A percentile compares a stretch with the other conserved stretches of the same genome.
Evolutionary conservation across 2,888 invertebrate genomes (phyloP).

Genomic region (Andrena chrysosceles): DNA sequence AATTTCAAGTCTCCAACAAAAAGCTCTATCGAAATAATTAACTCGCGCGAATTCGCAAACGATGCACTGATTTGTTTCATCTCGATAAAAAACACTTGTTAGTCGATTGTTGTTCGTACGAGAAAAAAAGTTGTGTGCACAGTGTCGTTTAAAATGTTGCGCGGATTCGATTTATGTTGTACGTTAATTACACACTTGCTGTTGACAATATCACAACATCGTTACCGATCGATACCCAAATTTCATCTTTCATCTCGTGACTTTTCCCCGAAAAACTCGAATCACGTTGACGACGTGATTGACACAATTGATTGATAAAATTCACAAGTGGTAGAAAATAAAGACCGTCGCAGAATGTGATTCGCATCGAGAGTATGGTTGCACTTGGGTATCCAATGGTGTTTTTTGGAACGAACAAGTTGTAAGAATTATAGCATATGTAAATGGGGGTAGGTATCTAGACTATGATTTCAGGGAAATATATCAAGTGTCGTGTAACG

Average conservation of each 20-base stretch:
- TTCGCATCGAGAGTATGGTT: slow-evolving; percentile 2
- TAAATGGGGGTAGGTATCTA: slow-evolving; percentile 8
- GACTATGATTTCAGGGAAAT: not conserved
- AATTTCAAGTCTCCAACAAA: slow-evolving; percentile 21
- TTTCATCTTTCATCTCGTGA: slow-evolving; percentile 38
- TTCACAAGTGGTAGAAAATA: no score
- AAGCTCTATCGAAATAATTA: not conserved
- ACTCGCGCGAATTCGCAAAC: not conserved
- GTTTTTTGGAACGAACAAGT: slow-evolving; percentile 41
- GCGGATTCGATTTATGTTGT: slow-evolving; percentile 33
- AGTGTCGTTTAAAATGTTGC: slow-evolving; percentile 20
- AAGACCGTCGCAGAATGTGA: not conserved
- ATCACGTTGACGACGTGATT: not conserved
- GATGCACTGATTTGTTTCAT: slow-evolving; percentile 7
- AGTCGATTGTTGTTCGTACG: not conserved
- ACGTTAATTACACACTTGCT: slow-evolving; percentile 69
- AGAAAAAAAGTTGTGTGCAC: slow-evolving; percentile 11
- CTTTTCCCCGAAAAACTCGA: not conserved
- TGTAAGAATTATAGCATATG: slow-evolving; percentile 14
- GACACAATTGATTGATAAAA: no score
- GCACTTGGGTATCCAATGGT: slow-evolving; percentile 47
- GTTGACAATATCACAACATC: slow-evolving; percentile 81
- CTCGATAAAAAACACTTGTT: not conserved
- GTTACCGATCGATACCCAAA: slow-evolving; percentile 73
- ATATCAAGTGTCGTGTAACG: slow-evolving; percentile 80